Conservation (phyloP, 2,113 vertebrate genomes). For the Galbula dea region DNA sequence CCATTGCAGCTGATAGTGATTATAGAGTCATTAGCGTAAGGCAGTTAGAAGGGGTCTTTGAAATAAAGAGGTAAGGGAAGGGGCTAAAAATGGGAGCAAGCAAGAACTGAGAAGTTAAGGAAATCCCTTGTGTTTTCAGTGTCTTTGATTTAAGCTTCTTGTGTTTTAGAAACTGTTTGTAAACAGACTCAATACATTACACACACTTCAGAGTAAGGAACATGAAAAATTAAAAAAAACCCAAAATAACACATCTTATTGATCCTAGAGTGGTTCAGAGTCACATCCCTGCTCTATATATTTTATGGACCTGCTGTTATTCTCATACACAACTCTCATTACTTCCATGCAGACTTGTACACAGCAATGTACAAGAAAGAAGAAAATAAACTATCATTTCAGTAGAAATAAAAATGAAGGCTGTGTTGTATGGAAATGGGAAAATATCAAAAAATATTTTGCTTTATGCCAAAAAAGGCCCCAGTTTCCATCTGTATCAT, state of each 20-base stretch:
- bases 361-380: too few species aligned
- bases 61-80: background rate
- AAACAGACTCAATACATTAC: background rate
- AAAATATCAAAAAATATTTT: background rate
- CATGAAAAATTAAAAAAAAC: accelerated
- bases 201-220: background rate
- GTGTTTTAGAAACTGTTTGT: background rate
- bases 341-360: background rate
- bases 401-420: background rate
- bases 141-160: background rate
- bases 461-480: background rate
- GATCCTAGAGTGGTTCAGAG: background rate
- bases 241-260: background rate
- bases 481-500: background rate
- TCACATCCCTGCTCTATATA: background rate
- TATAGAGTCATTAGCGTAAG: background rate
- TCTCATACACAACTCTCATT: background rate
- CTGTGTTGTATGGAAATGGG: background rate
- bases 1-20: accelerated
- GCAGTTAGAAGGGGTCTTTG: background rate
- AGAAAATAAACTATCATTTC: too few species aligned
- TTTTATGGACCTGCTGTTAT: background rate
- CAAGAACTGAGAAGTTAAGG: background rate
- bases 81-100: background rate
- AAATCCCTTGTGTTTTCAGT: background rate